Evolutionary conservation across 92 coral and sea anemone species (phyloP).

Genomic region (Zoanthus solanderi): DNA sequence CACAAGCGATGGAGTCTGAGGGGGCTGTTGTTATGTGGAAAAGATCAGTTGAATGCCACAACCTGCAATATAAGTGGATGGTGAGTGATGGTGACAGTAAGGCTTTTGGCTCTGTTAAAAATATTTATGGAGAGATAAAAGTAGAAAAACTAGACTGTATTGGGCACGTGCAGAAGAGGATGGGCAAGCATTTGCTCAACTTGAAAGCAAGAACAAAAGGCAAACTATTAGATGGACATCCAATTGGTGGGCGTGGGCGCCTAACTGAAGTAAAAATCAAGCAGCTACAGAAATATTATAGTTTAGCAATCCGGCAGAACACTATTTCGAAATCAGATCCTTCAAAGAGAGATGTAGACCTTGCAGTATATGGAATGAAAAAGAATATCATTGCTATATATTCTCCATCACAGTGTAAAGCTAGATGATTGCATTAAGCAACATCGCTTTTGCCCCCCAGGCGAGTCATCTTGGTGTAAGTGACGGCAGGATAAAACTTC

Average conservation of each 20-base stretch:
- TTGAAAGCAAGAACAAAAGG: not conserved
- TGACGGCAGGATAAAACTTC: no score
- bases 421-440: conserved; percentile 38
- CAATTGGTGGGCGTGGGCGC: conserved; percentile 63
- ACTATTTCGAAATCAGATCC: conserved; percentile 55
- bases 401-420: conserved; percentile 54
- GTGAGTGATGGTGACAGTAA: no score
- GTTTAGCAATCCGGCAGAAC: conserved; percentile 70
- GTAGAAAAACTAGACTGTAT: conserved; percentile 46
- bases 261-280: conserved; percentile 59
- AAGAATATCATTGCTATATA: conserved; percentile 60
- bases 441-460: conserved; percentile 53
- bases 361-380: conserved; percentile 57
- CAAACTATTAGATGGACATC: conserved; percentile 62
- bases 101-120: no score
- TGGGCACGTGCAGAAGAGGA: not conserved
- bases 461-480: no score
- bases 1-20: no score
- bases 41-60: no score
- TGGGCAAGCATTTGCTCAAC: conserved; percentile 1
- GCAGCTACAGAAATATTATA: conserved; percentile 26
- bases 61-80: no score
- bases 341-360: conserved; percentile 54
- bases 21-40: no score
- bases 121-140: no score